A percentile compares a stretch with the other conserved stretches of the same genome.
Conservation (phyloP, 53 echinoderm and acorn worm species). For the Zoroaster sp. region DNA sequence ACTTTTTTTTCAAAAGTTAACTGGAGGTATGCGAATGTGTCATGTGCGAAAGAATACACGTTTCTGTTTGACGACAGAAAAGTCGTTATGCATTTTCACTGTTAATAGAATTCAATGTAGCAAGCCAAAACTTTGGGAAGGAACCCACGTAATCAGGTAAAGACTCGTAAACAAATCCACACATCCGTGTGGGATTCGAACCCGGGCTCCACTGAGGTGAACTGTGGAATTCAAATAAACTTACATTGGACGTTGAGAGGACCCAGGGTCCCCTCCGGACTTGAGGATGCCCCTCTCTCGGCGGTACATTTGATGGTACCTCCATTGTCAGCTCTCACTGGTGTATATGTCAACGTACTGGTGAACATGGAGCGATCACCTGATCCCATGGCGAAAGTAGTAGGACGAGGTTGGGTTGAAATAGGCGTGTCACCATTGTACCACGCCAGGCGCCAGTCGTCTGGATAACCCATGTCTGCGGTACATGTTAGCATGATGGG, state of each 20-base stretch:
- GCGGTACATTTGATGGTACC: neutral
- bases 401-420: neutral
- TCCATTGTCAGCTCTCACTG: neutral
- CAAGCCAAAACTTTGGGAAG: too few relatives aligned
- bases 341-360: neutral
- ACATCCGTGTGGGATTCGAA: too few relatives aligned
- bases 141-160: too few relatives aligned
- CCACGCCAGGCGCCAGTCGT: neutral
- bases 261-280: neutral
- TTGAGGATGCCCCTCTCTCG: neutral
- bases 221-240: too few relatives aligned
- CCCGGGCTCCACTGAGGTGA: too few relatives aligned
- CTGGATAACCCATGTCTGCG: slow-evolving; percentile 23
- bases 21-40: too few relatives aligned
- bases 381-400: neutral
- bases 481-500: neutral
- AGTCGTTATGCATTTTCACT: too few relatives aligned
- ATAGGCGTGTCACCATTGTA: neutral
- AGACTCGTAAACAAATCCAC: too few relatives aligned
- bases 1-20: too few relatives aligned
- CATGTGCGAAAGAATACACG: too few relatives aligned
- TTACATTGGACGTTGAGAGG: slow-evolving; percentile 12
- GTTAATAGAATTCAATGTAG: too few relatives aligned
- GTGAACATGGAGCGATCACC: slow-evolving; percentile 22
- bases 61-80: too few relatives aligned